Evolutionary conservation across 2,797 vertebrate genomes (phyloP).

Genomic region (Lacerta viridis): DNA sequence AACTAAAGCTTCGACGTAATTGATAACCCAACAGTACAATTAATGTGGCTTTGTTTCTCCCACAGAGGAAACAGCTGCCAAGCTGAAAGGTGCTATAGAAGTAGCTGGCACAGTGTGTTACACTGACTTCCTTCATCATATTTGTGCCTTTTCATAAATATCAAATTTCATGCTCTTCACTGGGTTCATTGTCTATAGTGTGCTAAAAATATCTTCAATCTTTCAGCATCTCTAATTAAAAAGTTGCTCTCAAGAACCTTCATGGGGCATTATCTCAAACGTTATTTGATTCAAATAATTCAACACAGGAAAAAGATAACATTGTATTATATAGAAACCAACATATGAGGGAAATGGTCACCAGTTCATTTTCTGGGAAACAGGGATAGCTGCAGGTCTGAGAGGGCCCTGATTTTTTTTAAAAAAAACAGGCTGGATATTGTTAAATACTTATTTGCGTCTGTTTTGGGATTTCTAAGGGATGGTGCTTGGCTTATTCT

Average conservation of each 20-base stretch:
- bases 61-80: constrained; percentile 28
- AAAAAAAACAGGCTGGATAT: too few species aligned
- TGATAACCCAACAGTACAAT: constrained; percentile 20
- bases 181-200: constrained; percentile 1
- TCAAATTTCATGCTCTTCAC: constrained; percentile 3
- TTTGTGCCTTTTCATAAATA: constrained; percentile 39
- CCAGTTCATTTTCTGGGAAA: background rate
- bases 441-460: too few species aligned
- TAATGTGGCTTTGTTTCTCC: constrained; percentile 3
- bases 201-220: constrained; percentile 1
- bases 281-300: constrained; percentile 32
- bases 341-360: background rate
- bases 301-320: constrained; percentile 16
- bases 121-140: constrained; percentile 7
- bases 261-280: background rate
- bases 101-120: background rate
- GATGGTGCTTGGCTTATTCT: too few species aligned
- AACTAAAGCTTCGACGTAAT: constrained; percentile 12
- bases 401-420: too few species aligned
- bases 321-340: background rate
- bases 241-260: background rate
- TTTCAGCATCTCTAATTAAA: constrained; percentile 35
- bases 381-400: too few species aligned
- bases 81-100: constrained; percentile 24
- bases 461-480: too few species aligned